Conservation (phyloP, 2,888 invertebrate genomes). For the Rhyacophila evoluta region DNA sequence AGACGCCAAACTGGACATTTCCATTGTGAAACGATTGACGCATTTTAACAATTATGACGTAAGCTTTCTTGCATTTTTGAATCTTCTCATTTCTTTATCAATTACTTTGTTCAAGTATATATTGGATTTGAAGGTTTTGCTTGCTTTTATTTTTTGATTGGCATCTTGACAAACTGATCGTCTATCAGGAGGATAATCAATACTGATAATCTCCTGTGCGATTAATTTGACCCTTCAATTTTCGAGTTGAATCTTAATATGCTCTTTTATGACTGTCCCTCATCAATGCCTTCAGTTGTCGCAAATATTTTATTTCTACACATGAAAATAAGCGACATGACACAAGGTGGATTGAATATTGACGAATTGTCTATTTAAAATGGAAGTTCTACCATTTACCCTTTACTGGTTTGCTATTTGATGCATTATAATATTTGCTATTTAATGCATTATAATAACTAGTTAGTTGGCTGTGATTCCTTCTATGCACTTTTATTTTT, state of each 20-base stretch:
- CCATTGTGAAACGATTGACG: conserved; percentile 5
- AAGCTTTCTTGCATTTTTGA: background rate
- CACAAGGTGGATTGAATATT: background rate
- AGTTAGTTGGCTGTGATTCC: background rate
- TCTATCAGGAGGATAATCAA: background rate
- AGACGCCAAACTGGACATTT: conserved; percentile 42
- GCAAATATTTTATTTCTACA: background rate
- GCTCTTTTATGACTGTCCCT: background rate
- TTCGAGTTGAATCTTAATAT: background rate
- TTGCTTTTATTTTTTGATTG: no score
- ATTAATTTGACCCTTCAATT: background rate
- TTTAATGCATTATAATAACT: background rate
- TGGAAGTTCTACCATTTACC: no score
- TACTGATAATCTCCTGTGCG: background rate
- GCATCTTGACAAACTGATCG: background rate
- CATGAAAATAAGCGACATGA: background rate
- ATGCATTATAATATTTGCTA: background rate
- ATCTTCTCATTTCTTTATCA: background rate
- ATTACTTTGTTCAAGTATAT: background rate
- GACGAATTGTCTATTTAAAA: background rate
- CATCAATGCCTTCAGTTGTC: background rate
- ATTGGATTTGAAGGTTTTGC: no score
- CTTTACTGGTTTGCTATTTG: background rate
- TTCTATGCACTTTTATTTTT: background rate
- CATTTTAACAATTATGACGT: background rate